These are phyloP conservation scores for Andrena minutula DNA, from an alignment of 2,888 invertebrate species.

Conservation along the genomic window DNA sequence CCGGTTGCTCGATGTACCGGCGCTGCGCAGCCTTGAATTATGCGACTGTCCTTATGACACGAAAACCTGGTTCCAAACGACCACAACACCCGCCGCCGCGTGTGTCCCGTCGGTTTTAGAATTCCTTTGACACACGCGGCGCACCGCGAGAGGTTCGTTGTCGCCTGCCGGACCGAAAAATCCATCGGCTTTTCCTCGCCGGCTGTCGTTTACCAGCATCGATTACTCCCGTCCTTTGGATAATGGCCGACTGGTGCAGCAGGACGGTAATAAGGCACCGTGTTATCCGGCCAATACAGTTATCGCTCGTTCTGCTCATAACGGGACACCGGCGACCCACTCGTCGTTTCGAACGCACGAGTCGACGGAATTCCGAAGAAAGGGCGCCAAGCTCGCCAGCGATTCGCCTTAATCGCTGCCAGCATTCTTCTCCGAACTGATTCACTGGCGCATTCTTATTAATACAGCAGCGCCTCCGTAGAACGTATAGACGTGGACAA, in stretches of 20 bases:
- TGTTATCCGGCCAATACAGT: slow-evolving; percentile 83
- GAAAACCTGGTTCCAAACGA: slow-evolving; percentile 77
- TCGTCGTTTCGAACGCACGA: slow-evolving; percentile 75
- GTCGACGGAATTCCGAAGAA: slow-evolving; percentile 65
- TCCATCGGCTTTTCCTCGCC: slow-evolving; percentile 10
- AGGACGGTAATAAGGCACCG: slow-evolving; percentile 74
- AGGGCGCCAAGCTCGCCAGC: slow-evolving; percentile 54
- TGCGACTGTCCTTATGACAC: slow-evolving; percentile 81
- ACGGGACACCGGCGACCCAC: slow-evolving; percentile 81
- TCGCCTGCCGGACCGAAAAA: background rate
- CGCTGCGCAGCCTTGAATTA: slow-evolving; percentile 76
- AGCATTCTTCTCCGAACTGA: background rate
- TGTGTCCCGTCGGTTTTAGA: background rate
- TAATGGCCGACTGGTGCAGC: slow-evolving; percentile 53
- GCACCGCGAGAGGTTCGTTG: background rate
- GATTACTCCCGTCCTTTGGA: slow-evolving; percentile 39
- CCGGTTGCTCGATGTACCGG: slow-evolving; percentile 59
- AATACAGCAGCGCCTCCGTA: no score
- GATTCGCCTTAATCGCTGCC: slow-evolving; percentile 15
- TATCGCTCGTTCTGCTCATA: slow-evolving; percentile 80
- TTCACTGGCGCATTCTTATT: background rate
- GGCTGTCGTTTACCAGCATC: slow-evolving; percentile 19
- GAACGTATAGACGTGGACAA: no score
- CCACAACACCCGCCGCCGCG: slow-evolving; percentile 46
- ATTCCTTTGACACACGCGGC: slow-evolving; percentile 40